phyloP scores from a whole-genome alignment of 1,140 invertebrate species.

The Lepidurus arcticus region DNA sequence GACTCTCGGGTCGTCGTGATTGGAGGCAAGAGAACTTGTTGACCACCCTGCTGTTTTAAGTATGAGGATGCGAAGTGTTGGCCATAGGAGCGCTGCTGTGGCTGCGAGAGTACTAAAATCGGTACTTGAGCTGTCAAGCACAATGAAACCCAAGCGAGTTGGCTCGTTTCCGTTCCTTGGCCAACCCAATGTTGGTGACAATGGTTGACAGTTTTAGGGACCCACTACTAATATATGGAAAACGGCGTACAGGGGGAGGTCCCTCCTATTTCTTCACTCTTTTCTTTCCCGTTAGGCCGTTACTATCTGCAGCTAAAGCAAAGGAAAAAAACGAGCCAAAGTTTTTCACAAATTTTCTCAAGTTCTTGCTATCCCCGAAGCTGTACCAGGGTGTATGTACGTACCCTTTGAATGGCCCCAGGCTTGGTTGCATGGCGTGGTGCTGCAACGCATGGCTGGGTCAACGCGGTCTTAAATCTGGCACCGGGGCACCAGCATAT shows the following conservation, averaged over 20 bases:
- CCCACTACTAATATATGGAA: not conserved
- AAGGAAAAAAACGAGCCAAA: too few species aligned
- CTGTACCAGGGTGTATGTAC: too few species aligned
- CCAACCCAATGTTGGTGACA: not conserved
- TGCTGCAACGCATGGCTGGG: slow-evolving; percentile 5
- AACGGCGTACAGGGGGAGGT: not conserved
- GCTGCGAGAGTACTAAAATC: not conserved
- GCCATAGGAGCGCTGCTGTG: not conserved
- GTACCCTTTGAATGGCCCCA: too few species aligned
- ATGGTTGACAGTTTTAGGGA: not conserved
- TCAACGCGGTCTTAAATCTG: not conserved
- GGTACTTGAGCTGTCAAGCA: slow-evolving; percentile 13
- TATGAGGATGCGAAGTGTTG: not conserved
- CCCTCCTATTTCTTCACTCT: not conserved
- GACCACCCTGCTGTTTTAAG: slow-evolving; percentile 2
- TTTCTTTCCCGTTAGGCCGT: not conserved
- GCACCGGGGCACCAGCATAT: not conserved
- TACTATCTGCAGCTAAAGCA: not conserved
- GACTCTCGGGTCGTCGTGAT: too few species aligned
- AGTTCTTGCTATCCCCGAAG: too few species aligned
- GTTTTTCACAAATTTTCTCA: too few species aligned
- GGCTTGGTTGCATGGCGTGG: not conserved
- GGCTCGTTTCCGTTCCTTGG: not conserved
- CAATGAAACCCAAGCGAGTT: not conserved
- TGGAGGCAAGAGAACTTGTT: not conserved